phyloP scores from a whole-genome alignment of 2,888 invertebrate genomes.

The Drosophila rellima region DNA sequence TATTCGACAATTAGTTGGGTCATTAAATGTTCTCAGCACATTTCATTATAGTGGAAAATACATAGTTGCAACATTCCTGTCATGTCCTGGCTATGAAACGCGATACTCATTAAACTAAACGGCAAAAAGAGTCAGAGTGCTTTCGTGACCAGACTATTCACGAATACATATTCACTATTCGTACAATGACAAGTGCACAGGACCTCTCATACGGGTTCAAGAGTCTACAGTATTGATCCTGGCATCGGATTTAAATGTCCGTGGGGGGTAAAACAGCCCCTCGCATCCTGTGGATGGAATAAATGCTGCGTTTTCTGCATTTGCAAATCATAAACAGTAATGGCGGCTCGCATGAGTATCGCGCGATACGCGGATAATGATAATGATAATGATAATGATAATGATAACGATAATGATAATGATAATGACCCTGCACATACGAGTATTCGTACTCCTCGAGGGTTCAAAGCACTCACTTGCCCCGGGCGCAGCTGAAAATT shows the following conservation, averaged over 20 bases:
- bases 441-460: slow-evolving; percentile 14
- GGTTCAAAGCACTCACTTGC: slow-evolving; percentile 39
- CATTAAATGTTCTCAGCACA: slow-evolving; percentile 21
- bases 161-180: slow-evolving; percentile 1
- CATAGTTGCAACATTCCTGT: slow-evolving; percentile 2
- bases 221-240: slow-evolving; percentile 14
- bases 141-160: slow-evolving; percentile 18
- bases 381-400: slow-evolving; percentile 52
- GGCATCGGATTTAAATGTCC: slow-evolving; percentile 6
- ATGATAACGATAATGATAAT: slow-evolving; percentile 42
- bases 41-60: slow-evolving; percentile 6
- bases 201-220: slow-evolving; percentile 10
- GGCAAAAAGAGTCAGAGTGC: slow-evolving; percentile 10
- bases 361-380: slow-evolving; percentile 33
- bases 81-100: slow-evolving; percentile 25
- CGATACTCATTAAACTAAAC: slow-evolving; percentile 35
- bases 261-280: slow-evolving; percentile 4
- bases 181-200: not conserved
- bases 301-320: slow-evolving; percentile 26
- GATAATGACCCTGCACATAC: slow-evolving; percentile 51
- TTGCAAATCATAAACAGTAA: slow-evolving; percentile 41
- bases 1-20: slow-evolving; percentile 29
- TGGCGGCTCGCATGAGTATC: slow-evolving; percentile 6
- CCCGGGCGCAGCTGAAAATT: slow-evolving; percentile 4
- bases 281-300: not conserved